These are phyloP conservation scores for Osmoderma eremita DNA, from an alignment of 2,888 invertebrate species.

Conservation along the genomic window DNA sequence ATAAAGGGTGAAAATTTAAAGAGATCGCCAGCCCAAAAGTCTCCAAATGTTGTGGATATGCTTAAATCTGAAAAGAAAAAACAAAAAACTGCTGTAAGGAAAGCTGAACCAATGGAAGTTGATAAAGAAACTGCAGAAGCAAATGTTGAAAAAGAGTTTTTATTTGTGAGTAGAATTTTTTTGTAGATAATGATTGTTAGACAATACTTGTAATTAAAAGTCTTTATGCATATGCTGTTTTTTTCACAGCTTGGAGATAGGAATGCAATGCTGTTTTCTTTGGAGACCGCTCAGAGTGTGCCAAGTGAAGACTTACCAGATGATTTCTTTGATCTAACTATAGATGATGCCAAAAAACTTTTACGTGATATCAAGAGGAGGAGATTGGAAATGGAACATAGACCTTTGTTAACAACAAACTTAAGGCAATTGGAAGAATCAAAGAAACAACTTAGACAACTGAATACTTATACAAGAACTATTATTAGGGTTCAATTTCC, in stretches of 20 bases:
- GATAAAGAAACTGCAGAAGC: slow-evolving; percentile 43
- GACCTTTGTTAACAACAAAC: slow-evolving; percentile 76
- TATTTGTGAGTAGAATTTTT: slow-evolving; percentile 64
- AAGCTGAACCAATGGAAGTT: slow-evolving; percentile 40
- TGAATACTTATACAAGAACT: slow-evolving; percentile 77
- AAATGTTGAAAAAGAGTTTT: slow-evolving; percentile 57
- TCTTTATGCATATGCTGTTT: not conserved
- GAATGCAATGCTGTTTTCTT: slow-evolving; percentile 78
- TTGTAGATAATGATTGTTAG: too few species aligned
- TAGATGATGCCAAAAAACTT: slow-evolving; percentile 82
- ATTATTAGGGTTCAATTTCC: slow-evolving; percentile 90
- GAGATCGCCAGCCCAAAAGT: slow-evolving; percentile 13
- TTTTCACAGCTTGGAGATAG: slow-evolving; percentile 75
- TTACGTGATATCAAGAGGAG: slow-evolving; percentile 77
- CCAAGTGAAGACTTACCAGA: slow-evolving; percentile 81
- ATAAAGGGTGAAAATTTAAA: slow-evolving; percentile 24
- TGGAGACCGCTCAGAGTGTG: slow-evolving; percentile 70
- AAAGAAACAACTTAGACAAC: slow-evolving; percentile 67
- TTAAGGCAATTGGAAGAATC: slow-evolving; percentile 70
- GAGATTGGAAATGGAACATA: slow-evolving; percentile 73
- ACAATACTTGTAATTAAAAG: too few species aligned
- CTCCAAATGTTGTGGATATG: slow-evolving; percentile 39
- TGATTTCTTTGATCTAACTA: slow-evolving; percentile 87
- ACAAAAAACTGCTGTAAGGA: slow-evolving; percentile 44
- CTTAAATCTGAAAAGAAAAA: slow-evolving; percentile 52